Evolutionary conservation across 2,797 vertebrate genomes (phyloP), one percentile per base, ranked within the genome.

Genomic region (Mormyrus proboscirostris): DNA sequence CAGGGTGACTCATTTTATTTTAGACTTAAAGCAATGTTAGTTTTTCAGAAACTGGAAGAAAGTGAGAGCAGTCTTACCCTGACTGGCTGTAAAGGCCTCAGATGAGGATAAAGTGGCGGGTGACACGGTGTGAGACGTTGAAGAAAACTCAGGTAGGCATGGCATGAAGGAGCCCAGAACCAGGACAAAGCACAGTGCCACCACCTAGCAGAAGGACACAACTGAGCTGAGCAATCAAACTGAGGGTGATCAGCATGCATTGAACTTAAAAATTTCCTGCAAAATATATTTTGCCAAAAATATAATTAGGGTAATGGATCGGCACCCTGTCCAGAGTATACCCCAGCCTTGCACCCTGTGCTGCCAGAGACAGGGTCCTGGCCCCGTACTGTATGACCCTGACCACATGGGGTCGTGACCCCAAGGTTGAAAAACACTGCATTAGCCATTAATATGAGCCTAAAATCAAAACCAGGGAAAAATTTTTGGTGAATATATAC

Each of bases 131-230:
- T 97, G 97, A 85, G 97, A 96, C 92, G 96, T 91, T 89, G 96
- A 96, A 92, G 97, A 98, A 93, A 99, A 97, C 92, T 95, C 94
- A 8, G 96, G 95, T 92, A 98, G 95, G 95, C 97, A 99, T 86
- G 98, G 98, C 92, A 97, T 96, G 86, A 99, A 95, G 92, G 98
- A 98, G 92, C 98, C 98, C 95, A 99, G 95, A 93, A 99, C 97
- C 94, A 99, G 96, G 91, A 99, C 96, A 1, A 99, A 99, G 93
- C 98, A 99, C 95, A 99, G 91, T 84, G 95, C 97, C 95, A 99
- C 96, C 95, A 99, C 98, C 98, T 99, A 96, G 92, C 62, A 90
- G 57, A 51, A 57, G 14, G 29, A 50, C 7, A 49, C 7, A 50
- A 50, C 82, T 84, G 44, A 84, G 47, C 22, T 84, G n/a, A 4